Evolutionary conservation across 2,888 invertebrate genomes (phyloP).

Genomic region (Drosophila atroscutellata): DNA sequence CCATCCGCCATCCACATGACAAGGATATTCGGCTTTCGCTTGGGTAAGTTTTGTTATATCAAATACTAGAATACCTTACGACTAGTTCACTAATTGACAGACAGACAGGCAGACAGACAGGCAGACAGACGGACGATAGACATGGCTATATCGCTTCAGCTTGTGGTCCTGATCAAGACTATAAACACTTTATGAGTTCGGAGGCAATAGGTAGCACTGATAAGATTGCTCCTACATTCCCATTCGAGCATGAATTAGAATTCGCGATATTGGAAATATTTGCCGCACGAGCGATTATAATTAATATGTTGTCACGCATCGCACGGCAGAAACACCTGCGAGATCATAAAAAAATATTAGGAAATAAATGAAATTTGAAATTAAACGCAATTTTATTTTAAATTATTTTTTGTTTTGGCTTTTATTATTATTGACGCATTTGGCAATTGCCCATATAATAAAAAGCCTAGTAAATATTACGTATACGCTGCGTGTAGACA

Average conservation of each 20-base stretch:
- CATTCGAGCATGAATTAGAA: conserved; percentile 38
- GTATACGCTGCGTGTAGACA: conserved; percentile 61
- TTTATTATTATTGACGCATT: conserved; percentile 58
- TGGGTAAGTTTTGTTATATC: neutral
- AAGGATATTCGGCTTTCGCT: conserved; percentile 85
- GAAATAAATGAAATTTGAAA: conserved; percentile 62
- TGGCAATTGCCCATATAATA: conserved; percentile 71
- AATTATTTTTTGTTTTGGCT: conserved; percentile 34
- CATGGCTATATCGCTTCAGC: neutral
- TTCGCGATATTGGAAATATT: conserved; percentile 9
- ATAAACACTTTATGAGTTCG: neutral
- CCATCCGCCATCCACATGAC: conserved; percentile 35
- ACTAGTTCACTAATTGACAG: neutral
- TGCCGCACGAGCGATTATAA: conserved; percentile 37
- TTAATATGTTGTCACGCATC: conserved; percentile 64
- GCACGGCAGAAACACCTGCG: conserved; percentile 49
- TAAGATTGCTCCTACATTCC: neutral
- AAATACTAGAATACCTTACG: neutral
- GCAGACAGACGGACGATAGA: neutral
- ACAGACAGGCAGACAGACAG: neutral
- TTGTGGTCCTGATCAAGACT: neutral
- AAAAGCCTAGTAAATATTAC: conserved; percentile 69
- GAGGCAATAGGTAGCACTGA: neutral
- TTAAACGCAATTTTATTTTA: conserved; percentile 75
- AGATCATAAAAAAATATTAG: conserved; percentile 41